Conservation (phyloP, 2,113 vertebrate species). For the Choloepus hoffmanni region DNA sequence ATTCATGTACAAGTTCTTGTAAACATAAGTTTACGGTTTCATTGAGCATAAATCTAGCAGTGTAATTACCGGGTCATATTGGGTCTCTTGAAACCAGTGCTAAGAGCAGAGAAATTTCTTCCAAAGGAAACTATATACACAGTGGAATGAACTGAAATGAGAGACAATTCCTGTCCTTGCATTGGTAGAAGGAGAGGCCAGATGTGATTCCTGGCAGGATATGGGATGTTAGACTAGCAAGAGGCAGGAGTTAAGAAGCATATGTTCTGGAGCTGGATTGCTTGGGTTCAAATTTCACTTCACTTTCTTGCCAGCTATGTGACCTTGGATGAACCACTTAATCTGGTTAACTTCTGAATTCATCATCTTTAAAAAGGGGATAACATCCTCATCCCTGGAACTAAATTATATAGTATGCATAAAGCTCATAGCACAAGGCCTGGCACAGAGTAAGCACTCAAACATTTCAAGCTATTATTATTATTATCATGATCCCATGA, state of each 20-base stretch:
- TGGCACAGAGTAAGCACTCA: neutral
- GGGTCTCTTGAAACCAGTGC: neutral
- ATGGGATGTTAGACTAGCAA: neutral
- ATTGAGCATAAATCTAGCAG: neutral
- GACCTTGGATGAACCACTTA: neutral
- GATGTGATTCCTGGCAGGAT: neutral
- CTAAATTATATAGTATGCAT: neutral
- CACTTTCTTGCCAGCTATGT: neutral
- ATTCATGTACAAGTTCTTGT: neutral
- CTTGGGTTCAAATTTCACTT: slow-evolving; percentile 39
- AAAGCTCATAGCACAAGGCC: neutral
- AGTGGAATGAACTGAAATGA: neutral
- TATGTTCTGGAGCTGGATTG: neutral
- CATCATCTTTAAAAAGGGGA: slow-evolving; percentile 30
- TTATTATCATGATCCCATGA: neutral
- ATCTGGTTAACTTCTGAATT: neutral
- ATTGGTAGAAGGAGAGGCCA: neutral
- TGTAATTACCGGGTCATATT: neutral
- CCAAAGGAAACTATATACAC: slow-evolving; percentile 17
- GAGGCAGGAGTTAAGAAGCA: neutral
- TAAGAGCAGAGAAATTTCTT: slow-evolving; percentile 27
- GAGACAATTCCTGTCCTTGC: neutral
- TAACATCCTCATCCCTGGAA: neutral
- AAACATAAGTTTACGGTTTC: neutral
- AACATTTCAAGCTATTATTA: neutral